A percentile compares a stretch with the other conserved stretches of the same genome.
Conservation (phyloP, 2,797 vertebrate species). For the Champsocephalus gunnari region DNA sequence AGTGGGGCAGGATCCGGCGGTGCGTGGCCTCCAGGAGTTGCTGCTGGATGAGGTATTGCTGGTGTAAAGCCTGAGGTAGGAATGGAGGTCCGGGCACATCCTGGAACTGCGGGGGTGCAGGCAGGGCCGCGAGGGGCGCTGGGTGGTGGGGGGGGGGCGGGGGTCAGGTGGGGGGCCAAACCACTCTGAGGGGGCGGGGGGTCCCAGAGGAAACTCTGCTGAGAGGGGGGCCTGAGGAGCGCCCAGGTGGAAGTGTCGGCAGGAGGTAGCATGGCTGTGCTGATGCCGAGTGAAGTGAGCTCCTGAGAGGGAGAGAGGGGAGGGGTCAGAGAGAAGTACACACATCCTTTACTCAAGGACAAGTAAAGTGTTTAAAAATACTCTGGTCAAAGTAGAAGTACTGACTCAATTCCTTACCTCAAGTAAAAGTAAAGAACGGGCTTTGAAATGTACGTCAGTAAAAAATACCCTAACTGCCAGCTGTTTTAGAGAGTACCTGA, state of each 20-base stretch:
- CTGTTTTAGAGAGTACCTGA: no score
- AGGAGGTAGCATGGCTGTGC: conserved; percentile 99
- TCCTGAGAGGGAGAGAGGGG: conserved; percentile 84
- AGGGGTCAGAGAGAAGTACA: conserved; percentile 36
- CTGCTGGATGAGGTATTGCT: conserved; percentile 99
- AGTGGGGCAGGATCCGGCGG: conserved; percentile 92
- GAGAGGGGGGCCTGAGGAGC: conserved; percentile 92
- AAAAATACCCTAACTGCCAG: no score
- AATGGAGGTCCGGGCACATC: conserved; percentile 94
- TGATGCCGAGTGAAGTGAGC: conserved; percentile 98
- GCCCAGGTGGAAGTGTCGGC: conserved; percentile 97
- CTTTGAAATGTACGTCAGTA: no score
- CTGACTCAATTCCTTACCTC: no score
- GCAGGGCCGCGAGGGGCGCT: conserved; percentile 89
- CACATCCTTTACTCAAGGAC: no score
- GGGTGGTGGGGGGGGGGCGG: conserved; percentile 91
- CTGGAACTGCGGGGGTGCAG: conserved; percentile 93
- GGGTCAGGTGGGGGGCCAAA: conserved; percentile 91
- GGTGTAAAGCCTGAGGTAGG: conserved; percentile 99
- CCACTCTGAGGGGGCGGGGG: conserved; percentile 88
- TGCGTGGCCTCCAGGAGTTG: conserved; percentile 98
- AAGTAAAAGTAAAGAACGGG: no score
- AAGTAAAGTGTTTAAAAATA: no score
- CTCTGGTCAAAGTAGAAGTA: no score
- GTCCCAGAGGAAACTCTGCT: conserved; percentile 89